Evolutionary conservation across 2,113 vertebrate genomes (phyloP), one percentile per base, ranked within the genome.

Genomic region (Fukomys damarensis): DNA sequence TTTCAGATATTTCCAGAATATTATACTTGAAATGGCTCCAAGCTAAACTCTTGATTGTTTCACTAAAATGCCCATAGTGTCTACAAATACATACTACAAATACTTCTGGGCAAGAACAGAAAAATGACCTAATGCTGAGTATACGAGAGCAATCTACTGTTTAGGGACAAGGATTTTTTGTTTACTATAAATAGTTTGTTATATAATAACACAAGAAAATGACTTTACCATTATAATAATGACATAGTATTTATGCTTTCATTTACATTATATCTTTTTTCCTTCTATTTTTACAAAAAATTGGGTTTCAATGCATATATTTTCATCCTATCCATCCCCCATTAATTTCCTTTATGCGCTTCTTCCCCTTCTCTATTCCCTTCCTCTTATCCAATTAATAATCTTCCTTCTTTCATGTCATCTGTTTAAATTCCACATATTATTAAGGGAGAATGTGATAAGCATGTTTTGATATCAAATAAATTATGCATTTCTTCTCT

Each of bases 1-100:
- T 93, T 82, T 92, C 41, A 95, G 82, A 43, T 93, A 92, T 92
- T 95, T 92, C 58, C 54, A 81, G 80, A 95, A 30, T 86, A 58
- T 65, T 84, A 81, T 3, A 93, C 66, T 61, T 46, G 65, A 95
- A 96, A 65, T 92, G 81, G 5, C 24, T 86, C 52, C 56, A 87
- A 82, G 46, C 58, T 65, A n/a, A 94, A 82, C 95, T 95, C 70
- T 86, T 88, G 8, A 38, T 86, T 90, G 30, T 96, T 96, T 80
- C 32, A 91, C 82, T 38, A 95, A 87, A 95, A 68, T 82, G 59
- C 84, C 26, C 63, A 54, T 11, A 81, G 16, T 80, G 14, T 58
- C n/a, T 93, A 19, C 43, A 79, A 56, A 76, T 66, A 54, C 46
- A 61, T 82, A 66, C 2, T 28, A n/a, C n/a, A n/a, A n/a, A n/a